phyloP scores from a whole-genome alignment of 2,113 vertebrate genomes.

The Sminthopsis crassicaudata region DNA sequence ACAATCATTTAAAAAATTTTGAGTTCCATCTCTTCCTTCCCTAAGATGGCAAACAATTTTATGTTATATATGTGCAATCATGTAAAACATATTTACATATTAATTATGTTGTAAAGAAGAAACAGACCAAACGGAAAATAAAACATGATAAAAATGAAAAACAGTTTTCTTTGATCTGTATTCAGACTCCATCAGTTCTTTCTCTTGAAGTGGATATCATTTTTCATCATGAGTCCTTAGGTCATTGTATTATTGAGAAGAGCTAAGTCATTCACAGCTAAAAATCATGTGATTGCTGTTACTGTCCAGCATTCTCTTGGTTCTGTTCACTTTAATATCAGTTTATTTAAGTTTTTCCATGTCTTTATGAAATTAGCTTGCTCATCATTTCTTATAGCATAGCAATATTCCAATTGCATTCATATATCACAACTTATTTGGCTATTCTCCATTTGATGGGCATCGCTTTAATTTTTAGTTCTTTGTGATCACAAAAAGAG shows the following conservation, averaged over 20 bases:
- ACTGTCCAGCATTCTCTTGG: neutral
- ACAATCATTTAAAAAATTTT: neutral
- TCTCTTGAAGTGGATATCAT: neutral
- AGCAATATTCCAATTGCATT: neutral
- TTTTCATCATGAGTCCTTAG: neutral
- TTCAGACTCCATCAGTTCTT: neutral
- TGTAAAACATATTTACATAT: neutral
- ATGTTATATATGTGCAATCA: neutral
- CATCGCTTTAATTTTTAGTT: neutral
- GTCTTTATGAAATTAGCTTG: neutral
- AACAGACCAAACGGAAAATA: neutral
- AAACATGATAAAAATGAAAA: neutral
- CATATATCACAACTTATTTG: neutral
- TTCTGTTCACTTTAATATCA: neutral
- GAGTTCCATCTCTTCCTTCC: neutral
- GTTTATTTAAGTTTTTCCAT: neutral
- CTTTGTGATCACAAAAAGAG: neutral
- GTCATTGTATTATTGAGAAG: neutral
- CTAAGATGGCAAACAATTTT: neutral
- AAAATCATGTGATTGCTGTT: neutral
- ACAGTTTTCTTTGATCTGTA: neutral
- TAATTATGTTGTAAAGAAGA: neutral
- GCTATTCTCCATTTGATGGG: neutral
- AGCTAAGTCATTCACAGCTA: neutral
- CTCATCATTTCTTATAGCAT: neutral